phyloP scores from a whole-genome alignment of 2,113 vertebrate species.

The Pomatostomus ruficeps region DNA sequence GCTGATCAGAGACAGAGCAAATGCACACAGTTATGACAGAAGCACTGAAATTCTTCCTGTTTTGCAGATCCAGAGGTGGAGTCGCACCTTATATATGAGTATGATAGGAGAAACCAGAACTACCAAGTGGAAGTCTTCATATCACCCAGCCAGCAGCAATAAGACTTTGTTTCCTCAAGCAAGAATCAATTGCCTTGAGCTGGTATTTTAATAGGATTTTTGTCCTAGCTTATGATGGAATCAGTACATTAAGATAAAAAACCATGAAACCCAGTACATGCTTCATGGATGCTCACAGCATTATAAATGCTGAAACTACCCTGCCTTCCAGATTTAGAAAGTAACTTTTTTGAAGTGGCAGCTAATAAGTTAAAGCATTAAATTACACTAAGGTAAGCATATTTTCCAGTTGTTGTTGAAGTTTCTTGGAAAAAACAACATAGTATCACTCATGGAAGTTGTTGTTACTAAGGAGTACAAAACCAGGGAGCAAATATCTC shows the following conservation, averaged over 20 bases:
- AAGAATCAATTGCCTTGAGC: neutral
- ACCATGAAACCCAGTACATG: neutral
- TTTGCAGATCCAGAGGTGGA: neutral
- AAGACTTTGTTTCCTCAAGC: neutral
- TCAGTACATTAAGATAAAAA: neutral
- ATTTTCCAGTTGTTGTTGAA: neutral
- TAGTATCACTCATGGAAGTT: neutral
- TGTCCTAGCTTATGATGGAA: neutral
- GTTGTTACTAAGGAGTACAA: neutral
- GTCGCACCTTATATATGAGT: neutral
- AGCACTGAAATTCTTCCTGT: neutral
- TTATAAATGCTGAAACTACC: neutral
- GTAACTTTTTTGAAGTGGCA: neutral
- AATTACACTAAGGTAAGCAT: neutral
- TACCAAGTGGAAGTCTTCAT: neutral
- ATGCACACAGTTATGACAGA: neutral
- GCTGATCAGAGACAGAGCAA: neutral
- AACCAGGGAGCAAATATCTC: neutral
- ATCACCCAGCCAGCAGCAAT: neutral
- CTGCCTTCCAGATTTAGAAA: neutral
- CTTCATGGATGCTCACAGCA: neutral
- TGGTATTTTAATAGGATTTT: neutral
- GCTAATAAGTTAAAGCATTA: neutral
- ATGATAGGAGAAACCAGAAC: neutral
- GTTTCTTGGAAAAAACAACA: neutral